A percentile compares a stretch with the other conserved stretches of the same genome.
phyloP scores from a whole-genome alignment of 2,888 invertebrate genomes.

The Cryptophagus acutangulus region DNA sequence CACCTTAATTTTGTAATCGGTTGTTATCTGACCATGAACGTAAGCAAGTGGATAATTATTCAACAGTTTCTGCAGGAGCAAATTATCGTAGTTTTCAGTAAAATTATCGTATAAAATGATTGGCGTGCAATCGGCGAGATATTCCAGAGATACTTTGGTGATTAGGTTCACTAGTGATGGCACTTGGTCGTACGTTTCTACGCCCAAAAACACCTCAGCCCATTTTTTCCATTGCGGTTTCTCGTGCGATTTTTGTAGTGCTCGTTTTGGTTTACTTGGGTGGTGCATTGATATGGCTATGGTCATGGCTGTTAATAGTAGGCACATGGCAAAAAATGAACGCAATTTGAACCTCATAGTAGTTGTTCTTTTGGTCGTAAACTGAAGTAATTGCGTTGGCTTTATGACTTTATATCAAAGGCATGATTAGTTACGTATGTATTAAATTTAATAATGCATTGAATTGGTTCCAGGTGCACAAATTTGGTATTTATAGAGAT shows the following conservation, averaged over 20 bases:
- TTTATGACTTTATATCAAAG: too few species aligned
- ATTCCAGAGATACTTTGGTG: constrained; percentile 55
- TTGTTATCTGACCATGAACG: constrained; percentile 59
- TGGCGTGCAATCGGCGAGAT: constrained; percentile 61
- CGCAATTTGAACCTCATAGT: too few species aligned
- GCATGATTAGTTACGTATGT: too few species aligned
- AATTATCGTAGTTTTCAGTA: constrained; percentile 54
- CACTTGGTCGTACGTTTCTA: constrained; percentile 48
- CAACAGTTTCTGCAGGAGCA: constrained; percentile 57
- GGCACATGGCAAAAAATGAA: too few species aligned
- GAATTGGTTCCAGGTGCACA: too few species aligned
- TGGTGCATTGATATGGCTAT: too few species aligned
- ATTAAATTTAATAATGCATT: too few species aligned
- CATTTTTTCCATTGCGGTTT: constrained; percentile 42
- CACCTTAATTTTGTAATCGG: constrained; percentile 49
- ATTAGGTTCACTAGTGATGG: constrained; percentile 59
- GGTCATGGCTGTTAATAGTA: too few species aligned
- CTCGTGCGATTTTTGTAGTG: constrained; percentile 45
- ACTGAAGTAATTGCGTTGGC: too few species aligned
- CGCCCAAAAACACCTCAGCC: constrained; percentile 38
- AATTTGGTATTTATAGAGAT: too few species aligned
- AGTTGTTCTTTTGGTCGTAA: too few species aligned
- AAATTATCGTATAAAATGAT: constrained; percentile 62
- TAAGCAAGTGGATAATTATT: constrained; percentile 54
- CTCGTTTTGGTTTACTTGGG: too few species aligned